Percentiles rank a stretch among this genome's conserved stretches.
Conservation (phyloP, 2,797 vertebrate species). For the Lycodopsis pacificus region DNA sequence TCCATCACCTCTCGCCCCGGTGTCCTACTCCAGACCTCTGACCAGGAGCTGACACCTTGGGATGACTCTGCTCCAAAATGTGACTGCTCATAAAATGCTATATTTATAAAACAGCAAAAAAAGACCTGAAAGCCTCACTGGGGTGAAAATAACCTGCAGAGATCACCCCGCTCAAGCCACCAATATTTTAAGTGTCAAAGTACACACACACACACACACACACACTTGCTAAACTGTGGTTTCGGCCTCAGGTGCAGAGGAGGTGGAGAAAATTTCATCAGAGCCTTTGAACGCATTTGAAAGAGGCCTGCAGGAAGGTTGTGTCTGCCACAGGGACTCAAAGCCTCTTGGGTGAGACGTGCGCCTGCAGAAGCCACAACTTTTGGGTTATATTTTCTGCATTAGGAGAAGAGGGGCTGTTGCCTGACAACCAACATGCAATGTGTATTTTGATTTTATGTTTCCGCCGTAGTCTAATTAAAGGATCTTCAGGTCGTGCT, state of each 20-base stretch:
- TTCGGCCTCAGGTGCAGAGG: conserved; percentile 31
- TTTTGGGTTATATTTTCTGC: conserved; percentile 26
- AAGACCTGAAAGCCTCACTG: conserved; percentile 27
- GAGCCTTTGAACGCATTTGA: conserved; percentile 37
- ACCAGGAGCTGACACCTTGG: conserved; percentile 34
- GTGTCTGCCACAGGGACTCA: conserved; percentile 1
- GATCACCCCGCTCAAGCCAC: conserved; percentile 41
- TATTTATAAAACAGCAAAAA: neutral
- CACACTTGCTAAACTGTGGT: conserved; percentile 13
- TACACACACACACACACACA: conserved; percentile 11
- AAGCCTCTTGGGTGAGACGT: conserved; percentile 13
- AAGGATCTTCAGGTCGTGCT: neutral
- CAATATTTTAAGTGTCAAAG: conserved; percentile 47
- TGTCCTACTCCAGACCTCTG: conserved; percentile 47
- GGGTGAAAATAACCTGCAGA: conserved; percentile 42
- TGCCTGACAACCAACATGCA: conserved; percentile 17
- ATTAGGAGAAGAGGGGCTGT: neutral
- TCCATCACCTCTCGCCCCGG: conserved; percentile 37
- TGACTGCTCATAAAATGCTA: conserved; percentile 28
- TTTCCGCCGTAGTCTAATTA: neutral
- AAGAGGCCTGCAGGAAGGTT: conserved; percentile 34
- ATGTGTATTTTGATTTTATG: conserved; percentile 10
- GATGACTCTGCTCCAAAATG: conserved; percentile 37
- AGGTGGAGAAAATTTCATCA: conserved; percentile 35
- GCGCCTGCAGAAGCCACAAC: conserved; percentile 15